A percentile compares a stretch with the other conserved stretches of the same genome.
Evolutionary conservation across 2,888 invertebrate species (phyloP).

Genomic region (Hylaea fasciaria): DNA sequence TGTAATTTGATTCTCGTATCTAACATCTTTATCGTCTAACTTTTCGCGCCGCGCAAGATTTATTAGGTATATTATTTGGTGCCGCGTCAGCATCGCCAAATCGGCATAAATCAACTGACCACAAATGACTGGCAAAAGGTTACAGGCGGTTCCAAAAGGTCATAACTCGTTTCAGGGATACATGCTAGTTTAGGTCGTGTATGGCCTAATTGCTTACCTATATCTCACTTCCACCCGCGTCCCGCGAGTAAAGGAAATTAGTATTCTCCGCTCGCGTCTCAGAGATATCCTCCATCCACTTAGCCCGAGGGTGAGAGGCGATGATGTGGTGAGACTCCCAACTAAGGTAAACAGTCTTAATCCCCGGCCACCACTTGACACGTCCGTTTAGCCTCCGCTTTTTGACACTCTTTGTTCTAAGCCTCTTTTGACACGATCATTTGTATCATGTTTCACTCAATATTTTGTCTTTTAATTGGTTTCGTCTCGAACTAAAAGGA

Average conservation of each 20-base stretch:
- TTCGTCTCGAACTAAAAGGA: too few species aligned
- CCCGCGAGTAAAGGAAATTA: constrained; percentile 29
- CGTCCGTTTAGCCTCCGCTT: constrained; percentile 22
- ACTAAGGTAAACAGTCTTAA: constrained; percentile 28
- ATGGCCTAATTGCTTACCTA: constrained; percentile 10
- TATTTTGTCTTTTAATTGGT: constrained; percentile 6
- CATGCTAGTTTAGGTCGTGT: constrained; percentile 6
- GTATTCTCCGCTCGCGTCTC: constrained; percentile 35
- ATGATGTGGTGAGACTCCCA: constrained; percentile 24
- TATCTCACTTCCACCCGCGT: constrained; percentile 13
- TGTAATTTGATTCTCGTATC: too few species aligned
- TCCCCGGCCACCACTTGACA: constrained; percentile 33
- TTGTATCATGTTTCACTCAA: constrained; percentile 29
- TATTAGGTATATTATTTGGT: too few species aligned
- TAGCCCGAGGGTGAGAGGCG: constrained; percentile 19
- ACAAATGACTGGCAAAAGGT: neutral
- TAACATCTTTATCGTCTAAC: too few species aligned
- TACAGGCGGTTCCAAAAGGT: neutral
- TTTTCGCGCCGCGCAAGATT: too few species aligned
- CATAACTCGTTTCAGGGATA: neutral
- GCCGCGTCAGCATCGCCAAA: too few species aligned
- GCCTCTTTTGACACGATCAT: constrained; percentile 21
- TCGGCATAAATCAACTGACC: neutral
- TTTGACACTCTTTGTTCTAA: constrained; percentile 24
- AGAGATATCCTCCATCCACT: constrained; percentile 35